Conservation (phyloP, 2,113 vertebrate genomes). For the Machaerirhynchus nigripectus region DNA sequence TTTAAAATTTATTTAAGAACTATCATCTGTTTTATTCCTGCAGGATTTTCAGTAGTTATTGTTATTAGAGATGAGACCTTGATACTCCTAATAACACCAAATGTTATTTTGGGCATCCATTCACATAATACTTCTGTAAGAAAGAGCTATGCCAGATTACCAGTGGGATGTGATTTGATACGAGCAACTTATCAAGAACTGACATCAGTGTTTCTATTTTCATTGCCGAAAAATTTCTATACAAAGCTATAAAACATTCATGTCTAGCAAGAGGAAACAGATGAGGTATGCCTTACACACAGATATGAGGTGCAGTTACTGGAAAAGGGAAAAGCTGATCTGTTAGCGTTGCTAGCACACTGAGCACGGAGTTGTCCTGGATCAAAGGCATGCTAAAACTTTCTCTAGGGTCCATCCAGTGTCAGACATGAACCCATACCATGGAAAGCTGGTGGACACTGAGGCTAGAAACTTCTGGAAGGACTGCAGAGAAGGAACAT, state of each 20-base stretch:
- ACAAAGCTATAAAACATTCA: constrained; percentile 39
- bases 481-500: background rate
- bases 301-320: background rate
- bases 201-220: constrained; percentile 68
- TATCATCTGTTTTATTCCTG: constrained; percentile 37
- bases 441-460: background rate
- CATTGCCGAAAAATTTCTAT: constrained; percentile 46
- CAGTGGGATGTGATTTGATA: constrained; percentile 59
- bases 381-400: background rate
- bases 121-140: constrained; percentile 62
- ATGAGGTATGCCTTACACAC: background rate
- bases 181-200: constrained; percentile 44
- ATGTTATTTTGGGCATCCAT: constrained; percentile 71
- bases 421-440: background rate
- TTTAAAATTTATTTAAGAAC: background rate
- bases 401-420: background rate
- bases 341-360: background rate
- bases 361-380: background rate
- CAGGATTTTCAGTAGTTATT: constrained; percentile 31
- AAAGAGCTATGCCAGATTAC: constrained; percentile 51
- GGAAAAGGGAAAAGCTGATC: background rate
- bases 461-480: background rate
- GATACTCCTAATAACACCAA: constrained; percentile 27
- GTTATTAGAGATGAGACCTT: constrained; percentile 59
- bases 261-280: background rate